Evolutionary conservation across 2,797 vertebrate species (phyloP), one percentile per base, ranked within the genome.

Genomic region (Gymnodraco acuticeps): DNA sequence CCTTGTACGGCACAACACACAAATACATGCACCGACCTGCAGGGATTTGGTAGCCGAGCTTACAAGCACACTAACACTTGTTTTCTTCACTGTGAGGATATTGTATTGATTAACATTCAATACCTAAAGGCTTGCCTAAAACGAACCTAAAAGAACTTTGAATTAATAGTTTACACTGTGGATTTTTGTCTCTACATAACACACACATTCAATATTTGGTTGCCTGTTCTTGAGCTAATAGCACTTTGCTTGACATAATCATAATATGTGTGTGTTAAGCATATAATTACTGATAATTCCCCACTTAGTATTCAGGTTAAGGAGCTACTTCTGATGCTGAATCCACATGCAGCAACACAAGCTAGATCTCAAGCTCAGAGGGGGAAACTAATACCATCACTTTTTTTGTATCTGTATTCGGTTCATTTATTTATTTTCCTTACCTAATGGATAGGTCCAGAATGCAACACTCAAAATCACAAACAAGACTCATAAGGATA

Each of bases 181-280:
- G 31, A 56, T 16, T 48, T 43, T 10, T 47, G 12, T 70, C 64
- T 59, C 62, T 9, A 8, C 33, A 38, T 38, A 38, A 38, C 33
- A 27, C 14, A 31, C 23, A 54, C 7, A 10, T 54, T 62, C 62
- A 61, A 1, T 59, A 42, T 48, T 47, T 71, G 58, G 16, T 53
- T 68, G 50, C 33, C 16, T 78, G 55, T 72, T 74, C 10, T 73
- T 75, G 50, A 64, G 68, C 66, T 61, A 77, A 70, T 60, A 69
- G 20, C 61, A 63, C 46, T 56, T 78, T 64, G 73, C 64, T 62
- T 75, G 54, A 73, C 55, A 81, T 73, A 73, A 70, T 71, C 73
- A 73, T 70, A 42, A 75, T 67, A 67, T 62, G 65, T 81, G 79
- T 84, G 41, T 75, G 53, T 83, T 70, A 75, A 73, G 59, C 47